Percentiles rank a stretch among this genome's conserved stretches.
These are phyloP conservation scores for Orthonychiurus folsomi DNA, from an alignment of 2,888 invertebrate species.

Conservation along the genomic window DNA sequence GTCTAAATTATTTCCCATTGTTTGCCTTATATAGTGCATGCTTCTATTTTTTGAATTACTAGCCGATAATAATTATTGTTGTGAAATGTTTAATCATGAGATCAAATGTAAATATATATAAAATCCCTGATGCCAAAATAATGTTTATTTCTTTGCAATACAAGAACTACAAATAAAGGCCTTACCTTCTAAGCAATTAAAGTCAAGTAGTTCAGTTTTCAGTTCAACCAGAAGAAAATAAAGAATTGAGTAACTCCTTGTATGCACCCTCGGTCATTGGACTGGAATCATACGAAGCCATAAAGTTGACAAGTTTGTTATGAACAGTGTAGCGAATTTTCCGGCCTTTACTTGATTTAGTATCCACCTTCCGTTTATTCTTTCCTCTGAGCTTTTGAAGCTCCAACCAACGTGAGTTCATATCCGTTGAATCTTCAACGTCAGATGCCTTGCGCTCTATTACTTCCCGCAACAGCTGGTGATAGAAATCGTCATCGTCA, in stretches of 20 bases:
- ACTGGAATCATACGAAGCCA: conserved; percentile 65
- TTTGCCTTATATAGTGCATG: too few species aligned
- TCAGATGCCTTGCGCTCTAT: conserved; percentile 83
- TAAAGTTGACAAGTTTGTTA: conserved; percentile 76
- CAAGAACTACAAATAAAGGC: too few species aligned
- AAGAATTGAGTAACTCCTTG: conserved; percentile 68
- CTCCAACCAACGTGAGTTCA: conserved; percentile 83
- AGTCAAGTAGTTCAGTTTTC: too few species aligned
- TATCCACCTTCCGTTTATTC: conserved; percentile 87
- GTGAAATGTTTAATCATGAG: too few species aligned
- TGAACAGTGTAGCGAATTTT: conserved; percentile 79
- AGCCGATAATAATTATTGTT: too few species aligned
- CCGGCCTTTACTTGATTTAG: conserved; percentile 86
- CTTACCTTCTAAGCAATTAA: too few species aligned
- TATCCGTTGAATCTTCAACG: conserved; percentile 71
- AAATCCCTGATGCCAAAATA: too few species aligned
- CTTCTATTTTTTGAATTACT: too few species aligned
- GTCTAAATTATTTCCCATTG: too few species aligned
- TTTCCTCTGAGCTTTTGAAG: conserved; percentile 83
- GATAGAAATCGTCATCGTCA: conserved; percentile 96
- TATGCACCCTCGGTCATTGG: conserved; percentile 69
- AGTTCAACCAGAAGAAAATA: too few species aligned
- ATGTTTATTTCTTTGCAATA: too few species aligned
- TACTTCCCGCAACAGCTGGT: conserved; percentile 78
- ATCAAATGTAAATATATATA: too few species aligned